Evolutionary conservation across 2,113 vertebrate genomes (phyloP).

Genomic region (Tetrax tetrax): DNA sequence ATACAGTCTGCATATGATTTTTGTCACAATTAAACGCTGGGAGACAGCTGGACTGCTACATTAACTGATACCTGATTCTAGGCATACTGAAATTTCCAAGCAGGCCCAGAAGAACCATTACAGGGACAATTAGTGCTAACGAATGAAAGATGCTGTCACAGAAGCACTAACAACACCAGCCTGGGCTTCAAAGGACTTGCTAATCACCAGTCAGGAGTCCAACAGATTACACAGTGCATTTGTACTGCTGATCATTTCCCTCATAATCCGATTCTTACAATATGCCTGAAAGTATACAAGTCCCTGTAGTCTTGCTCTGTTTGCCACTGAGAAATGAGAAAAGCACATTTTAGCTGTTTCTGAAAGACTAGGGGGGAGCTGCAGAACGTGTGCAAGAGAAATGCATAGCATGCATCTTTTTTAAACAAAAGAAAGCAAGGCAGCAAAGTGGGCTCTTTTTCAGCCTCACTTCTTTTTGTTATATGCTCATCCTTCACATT

Average conservation of each 20-base stretch:
- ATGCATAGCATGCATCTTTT: neutral
- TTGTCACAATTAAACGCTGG: neutral
- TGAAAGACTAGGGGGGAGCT: neutral
- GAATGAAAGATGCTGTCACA: neutral
- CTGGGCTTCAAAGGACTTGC: neutral
- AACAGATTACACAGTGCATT: neutral
- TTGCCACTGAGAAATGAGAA: neutral
- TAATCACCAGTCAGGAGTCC: neutral
- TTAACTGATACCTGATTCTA: neutral
- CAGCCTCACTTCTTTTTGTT: neutral
- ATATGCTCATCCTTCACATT: neutral
- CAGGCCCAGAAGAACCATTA: neutral
- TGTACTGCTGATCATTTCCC: neutral
- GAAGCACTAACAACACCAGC: neutral
- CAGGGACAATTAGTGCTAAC: neutral
- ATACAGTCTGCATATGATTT: neutral
- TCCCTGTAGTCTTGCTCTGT: neutral
- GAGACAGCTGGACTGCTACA: neutral
- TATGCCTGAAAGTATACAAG: neutral
- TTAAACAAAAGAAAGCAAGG: neutral
- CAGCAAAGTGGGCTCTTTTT: neutral
- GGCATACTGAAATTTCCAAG: neutral
- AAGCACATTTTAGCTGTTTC: neutral
- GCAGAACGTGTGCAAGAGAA: too few species aligned
- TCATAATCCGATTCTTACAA: neutral